A percentile compares a stretch with the other conserved stretches of the same genome.
phyloP scores from a whole-genome alignment of 2,797 vertebrate genomes.

The Paramormyrops hopkinsi region DNA sequence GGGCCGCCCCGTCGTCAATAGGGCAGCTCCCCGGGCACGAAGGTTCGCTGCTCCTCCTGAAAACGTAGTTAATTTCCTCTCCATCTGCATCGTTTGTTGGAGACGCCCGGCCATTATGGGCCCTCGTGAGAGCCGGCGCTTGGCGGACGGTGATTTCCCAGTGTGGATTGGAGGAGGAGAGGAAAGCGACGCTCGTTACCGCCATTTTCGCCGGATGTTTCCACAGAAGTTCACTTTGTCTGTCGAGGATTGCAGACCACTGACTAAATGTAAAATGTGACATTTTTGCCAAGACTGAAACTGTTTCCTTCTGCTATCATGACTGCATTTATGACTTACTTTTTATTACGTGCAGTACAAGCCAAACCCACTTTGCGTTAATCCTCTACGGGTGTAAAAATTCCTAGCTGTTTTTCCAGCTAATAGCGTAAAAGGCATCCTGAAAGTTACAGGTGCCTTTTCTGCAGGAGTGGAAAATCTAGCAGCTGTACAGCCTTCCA shows the following conservation, averaged over 20 bases:
- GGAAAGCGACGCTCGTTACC: slow-evolving; percentile 37
- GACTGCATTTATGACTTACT: background rate
- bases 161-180: slow-evolving; percentile 18
- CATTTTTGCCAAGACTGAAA: background rate
- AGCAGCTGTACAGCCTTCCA: background rate
- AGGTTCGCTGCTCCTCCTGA: background rate
- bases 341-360: background rate
- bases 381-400: background rate
- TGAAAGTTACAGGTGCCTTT: background rate
- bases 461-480: background rate
- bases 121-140: slow-evolving; percentile 39
- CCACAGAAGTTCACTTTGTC: slow-evolving; percentile 38
- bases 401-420: background rate
- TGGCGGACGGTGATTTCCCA: slow-evolving; percentile 42
- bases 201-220: slow-evolving; percentile 41
- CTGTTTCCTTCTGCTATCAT: background rate
- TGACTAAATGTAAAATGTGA: background rate
- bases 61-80: slow-evolving; percentile 10
- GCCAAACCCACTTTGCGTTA: background rate
- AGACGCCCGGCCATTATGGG: slow-evolving; percentile 47
- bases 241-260: background rate
- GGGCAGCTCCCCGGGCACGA: background rate
- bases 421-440: background rate
- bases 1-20: background rate
- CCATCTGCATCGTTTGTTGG: slow-evolving; percentile 36